A percentile compares a stretch with the other conserved stretches of the same genome.
Conservation (phyloP, 2,113 vertebrate species). For the Psophia crepitans region DNA sequence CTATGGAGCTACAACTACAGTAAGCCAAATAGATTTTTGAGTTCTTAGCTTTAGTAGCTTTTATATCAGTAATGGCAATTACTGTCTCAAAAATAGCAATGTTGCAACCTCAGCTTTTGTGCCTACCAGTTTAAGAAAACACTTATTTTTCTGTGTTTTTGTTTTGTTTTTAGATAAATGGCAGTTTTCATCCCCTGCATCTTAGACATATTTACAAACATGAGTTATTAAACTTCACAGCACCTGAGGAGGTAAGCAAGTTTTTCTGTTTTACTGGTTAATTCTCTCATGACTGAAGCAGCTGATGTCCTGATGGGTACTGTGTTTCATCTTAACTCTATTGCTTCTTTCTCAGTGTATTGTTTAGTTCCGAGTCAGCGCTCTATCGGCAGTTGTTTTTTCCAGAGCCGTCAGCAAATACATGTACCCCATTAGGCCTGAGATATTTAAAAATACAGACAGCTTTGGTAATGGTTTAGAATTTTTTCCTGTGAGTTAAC, state of each 20-base stretch:
- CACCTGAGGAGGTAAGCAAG: background rate
- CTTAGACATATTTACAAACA: background rate
- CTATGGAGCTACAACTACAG: background rate
- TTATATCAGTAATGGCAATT: background rate
- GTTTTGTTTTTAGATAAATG: background rate
- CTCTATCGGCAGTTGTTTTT: background rate
- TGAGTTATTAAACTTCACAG: background rate
- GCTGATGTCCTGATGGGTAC: background rate
- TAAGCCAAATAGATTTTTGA: background rate
- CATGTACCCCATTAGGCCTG: background rate
- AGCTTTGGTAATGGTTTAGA: background rate
- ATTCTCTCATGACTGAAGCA: background rate
- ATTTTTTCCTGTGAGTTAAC: background rate
- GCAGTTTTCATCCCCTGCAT: background rate
- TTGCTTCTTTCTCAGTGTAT: background rate
- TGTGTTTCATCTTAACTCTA: background rate
- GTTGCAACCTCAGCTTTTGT: background rate
- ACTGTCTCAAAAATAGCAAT: background rate
- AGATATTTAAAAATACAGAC: background rate
- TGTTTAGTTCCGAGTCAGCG: fast-evolving
- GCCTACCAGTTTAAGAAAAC: background rate
- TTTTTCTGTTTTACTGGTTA: background rate
- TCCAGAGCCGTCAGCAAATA: background rate
- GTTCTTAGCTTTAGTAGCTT: background rate
- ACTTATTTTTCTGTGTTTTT: background rate